phyloP scores from a whole-genome alignment of 1,140 invertebrate species.

The Sweltsa coloradensis region DNA sequence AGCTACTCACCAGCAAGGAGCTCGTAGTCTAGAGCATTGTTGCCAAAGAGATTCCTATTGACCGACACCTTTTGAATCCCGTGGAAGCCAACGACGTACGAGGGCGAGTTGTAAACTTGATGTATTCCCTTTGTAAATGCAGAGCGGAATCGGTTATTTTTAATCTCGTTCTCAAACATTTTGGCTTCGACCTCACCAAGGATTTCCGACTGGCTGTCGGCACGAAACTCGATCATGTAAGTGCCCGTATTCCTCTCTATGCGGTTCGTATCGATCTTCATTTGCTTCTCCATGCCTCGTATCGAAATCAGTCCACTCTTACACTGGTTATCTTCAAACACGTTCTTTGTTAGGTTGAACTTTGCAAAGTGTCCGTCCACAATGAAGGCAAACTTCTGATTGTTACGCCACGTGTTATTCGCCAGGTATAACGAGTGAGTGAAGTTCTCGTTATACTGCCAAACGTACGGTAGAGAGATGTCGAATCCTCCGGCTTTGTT shows the following conservation, averaged over 20 bases:
- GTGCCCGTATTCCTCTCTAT: slow-evolving; percentile 71
- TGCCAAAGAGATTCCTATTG: slow-evolving; percentile 78
- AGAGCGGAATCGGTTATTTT: slow-evolving; percentile 43
- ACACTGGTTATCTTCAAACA: slow-evolving; percentile 77
- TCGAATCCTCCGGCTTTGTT: slow-evolving; percentile 76
- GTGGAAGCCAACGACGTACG: slow-evolving; percentile 79
- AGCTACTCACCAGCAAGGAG: too few relatives aligned
- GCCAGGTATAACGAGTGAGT: slow-evolving; percentile 77
- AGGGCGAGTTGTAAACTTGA: slow-evolving; percentile 37
- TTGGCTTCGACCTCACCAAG: slow-evolving; percentile 66
- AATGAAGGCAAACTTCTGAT: slow-evolving; percentile 70
- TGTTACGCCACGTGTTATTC: slow-evolving; percentile 77
- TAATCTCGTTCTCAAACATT: slow-evolving; percentile 70
- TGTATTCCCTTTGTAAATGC: slow-evolving; percentile 17
- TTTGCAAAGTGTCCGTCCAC: slow-evolving; percentile 86
- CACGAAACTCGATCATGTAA: slow-evolving; percentile 80
- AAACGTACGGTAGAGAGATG: slow-evolving; percentile 79
- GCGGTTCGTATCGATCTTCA: slow-evolving; percentile 58
- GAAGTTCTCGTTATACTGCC: slow-evolving; percentile 90
- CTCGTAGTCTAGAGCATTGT: slow-evolving; percentile 85
- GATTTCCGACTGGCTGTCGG: slow-evolving; percentile 89
- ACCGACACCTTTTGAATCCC: slow-evolving; percentile 90
- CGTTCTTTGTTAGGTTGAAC: slow-evolving; percentile 71
- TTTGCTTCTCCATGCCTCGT: slow-evolving; percentile 92
- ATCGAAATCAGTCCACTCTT: slow-evolving; percentile 70